Percentiles rank a stretch among this genome's conserved stretches.
phyloP scores from a whole-genome alignment of 2,888 invertebrate genomes.

The Megaustenia siamemsis region DNA sequence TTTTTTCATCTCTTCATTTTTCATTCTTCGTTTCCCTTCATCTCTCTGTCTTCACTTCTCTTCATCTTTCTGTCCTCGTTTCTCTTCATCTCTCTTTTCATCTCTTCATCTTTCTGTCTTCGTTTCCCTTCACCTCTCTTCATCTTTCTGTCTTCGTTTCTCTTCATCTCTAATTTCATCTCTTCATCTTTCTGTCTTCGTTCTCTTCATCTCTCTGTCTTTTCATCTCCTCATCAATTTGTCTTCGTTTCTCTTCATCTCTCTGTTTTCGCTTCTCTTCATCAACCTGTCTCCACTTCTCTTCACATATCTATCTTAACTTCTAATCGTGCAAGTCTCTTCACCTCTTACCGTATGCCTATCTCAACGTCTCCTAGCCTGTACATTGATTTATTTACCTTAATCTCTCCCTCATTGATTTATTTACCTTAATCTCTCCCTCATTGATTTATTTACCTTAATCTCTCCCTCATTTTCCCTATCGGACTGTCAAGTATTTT shows the following conservation, averaged over 20 bases:
- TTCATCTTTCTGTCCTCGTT: not conserved
- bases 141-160: slow-evolving; percentile 1
- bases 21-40: not conserved
- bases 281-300: not conserved
- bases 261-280: too few relatives aligned
- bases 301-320: not conserved
- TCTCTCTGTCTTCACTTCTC: slow-evolving; percentile 10
- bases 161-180: slow-evolving; percentile 14
- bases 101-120: not conserved
- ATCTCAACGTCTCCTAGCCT: too few relatives aligned
- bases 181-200: slow-evolving; percentile 23
- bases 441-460: not conserved
- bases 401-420: not conserved
- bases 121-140: too few relatives aligned
- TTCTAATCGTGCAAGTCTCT: too few relatives aligned
- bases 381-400: too few relatives aligned
- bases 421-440: not conserved
- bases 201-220: slow-evolving; percentile 27
- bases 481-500: too few relatives aligned
- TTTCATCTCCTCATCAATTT: not conserved
- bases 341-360: too few relatives aligned
- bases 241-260: too few relatives aligned
- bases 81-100: slow-evolving; percentile 9
- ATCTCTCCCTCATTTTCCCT: too few relatives aligned
- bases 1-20: slow-evolving; percentile 4